Conservation (phyloP, 2,113 vertebrate species). For the Pycnonotus jocosus region DNA sequence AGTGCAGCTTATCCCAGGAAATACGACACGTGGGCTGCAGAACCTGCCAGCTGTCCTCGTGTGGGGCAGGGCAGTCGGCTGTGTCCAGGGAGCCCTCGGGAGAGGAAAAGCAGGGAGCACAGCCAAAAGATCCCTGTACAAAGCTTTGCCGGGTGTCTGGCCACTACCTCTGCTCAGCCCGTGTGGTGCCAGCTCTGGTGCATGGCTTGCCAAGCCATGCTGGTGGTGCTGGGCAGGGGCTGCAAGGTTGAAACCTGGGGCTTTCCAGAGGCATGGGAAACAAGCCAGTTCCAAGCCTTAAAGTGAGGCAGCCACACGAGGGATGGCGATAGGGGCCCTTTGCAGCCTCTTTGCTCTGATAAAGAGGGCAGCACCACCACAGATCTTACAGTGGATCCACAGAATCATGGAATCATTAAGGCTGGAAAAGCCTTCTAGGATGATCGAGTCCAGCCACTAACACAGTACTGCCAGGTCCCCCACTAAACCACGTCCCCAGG, state of each 20-base stretch:
- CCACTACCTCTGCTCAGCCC: not conserved
- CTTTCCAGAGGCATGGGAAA: not conserved
- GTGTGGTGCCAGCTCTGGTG: not conserved
- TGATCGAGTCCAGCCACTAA: not conserved
- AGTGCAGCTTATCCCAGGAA: slow-evolving; percentile 15
- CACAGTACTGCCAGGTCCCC: too few species aligned
- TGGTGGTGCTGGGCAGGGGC: not conserved
- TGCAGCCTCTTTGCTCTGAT: not conserved
- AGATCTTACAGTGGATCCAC: not conserved
- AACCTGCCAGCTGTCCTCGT: not conserved
- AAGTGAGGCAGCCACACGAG: rapidly evolving
- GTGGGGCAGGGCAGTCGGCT: not conserved
- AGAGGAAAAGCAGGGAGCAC: not conserved
- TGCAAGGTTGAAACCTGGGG: not conserved
- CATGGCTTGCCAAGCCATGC: rapidly evolving
- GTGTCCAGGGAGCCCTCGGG: not conserved
- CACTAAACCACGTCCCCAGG: not conserved
- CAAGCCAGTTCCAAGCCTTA: not conserved
- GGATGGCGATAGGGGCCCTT: not conserved
- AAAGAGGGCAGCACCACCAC: not conserved
- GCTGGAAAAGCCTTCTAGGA: not conserved
- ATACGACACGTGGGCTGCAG: not conserved
- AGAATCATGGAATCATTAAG: not conserved
- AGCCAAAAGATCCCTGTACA: not conserved
- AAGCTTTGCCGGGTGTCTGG: not conserved